Base-by-base conservation (phyloP, 1,140 invertebrate species). In the Venturia canescens region DNA sequence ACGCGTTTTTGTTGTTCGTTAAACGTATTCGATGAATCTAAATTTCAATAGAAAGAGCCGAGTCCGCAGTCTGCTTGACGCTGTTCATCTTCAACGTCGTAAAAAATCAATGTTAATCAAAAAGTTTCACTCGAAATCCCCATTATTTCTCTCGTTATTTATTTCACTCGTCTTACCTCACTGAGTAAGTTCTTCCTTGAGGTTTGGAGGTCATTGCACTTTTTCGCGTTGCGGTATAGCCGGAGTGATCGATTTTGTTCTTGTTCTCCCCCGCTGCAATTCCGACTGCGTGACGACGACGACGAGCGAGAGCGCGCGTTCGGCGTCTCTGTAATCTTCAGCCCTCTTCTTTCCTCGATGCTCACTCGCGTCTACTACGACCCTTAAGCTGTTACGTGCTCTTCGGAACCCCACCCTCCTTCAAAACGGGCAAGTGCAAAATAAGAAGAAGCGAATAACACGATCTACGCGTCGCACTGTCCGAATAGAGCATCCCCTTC, bases 201-300 rank as follows among this genome's bases (percentile, higher is more conserved):
- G 89, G 84, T 91, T 91, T 91, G 84, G 90, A 90, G 88, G 90
- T 89, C 90, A 91, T 92, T 89, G 90, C 88, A 89, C 90, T 84
- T 57, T 83, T 44, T 29, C 79, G 53, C 82, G 84, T 85, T 88
- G 86, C 85, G 83, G 84, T 83, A 71, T 57, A 80, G 69, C 80
- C 50, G 81, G 66, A 69, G 80, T 79, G 84, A 88, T 91, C 89
- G 89, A 90, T 91, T 87, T 86, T 87, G 16, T 69, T 69, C 15
- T 23, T 66, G 21, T 23, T 29, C 1, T 15, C 29, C 66, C 66
- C 85, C 81, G 72, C 76, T 27, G 23, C 23, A 44, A 57, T 48
- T 34, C 76, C 81, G 71, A 80, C 80, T 79, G 75, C 72, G 83
- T 23, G 70, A 66, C 80, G 70, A 60, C 76, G 70, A 60, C 76